Conservation (phyloP, 2,797 vertebrate genomes). For the Arrhamphus sclerolepis region DNA sequence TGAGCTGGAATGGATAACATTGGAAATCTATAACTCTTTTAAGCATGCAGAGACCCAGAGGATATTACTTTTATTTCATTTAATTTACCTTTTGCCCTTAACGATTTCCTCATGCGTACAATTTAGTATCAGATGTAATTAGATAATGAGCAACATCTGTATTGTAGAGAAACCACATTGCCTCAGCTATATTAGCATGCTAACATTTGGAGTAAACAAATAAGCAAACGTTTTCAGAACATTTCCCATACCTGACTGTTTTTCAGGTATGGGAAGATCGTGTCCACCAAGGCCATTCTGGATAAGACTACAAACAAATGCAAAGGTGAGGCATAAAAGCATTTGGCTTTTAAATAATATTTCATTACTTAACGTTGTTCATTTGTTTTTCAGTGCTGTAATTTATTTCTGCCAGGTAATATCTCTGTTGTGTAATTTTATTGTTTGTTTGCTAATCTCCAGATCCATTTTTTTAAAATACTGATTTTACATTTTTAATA, state of each 20-base stretch:
- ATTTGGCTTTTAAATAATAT: too few relatives aligned
- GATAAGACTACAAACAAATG: conserved; percentile 97
- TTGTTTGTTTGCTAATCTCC: too few relatives aligned
- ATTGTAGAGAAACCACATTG: conserved; percentile 10
- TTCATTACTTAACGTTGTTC: too few relatives aligned
- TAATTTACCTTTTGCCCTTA: conserved; percentile 8
- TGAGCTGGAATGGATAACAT: conserved; percentile 27
- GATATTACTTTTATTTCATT: conserved; percentile 28
- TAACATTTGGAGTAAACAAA: conserved; percentile 14
- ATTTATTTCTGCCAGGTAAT: too few relatives aligned
- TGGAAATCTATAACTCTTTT: conserved; percentile 40
- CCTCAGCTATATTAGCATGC: conserved; percentile 8
- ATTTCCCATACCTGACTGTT: too few relatives aligned
- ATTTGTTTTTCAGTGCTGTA: too few relatives aligned
- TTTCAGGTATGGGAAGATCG: conserved; percentile 92
- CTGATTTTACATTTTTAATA: too few relatives aligned
- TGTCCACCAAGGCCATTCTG: conserved; percentile 96
- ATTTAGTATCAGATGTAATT: conserved; percentile 48
- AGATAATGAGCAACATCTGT: conserved; percentile 2
- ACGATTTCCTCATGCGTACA: conserved; percentile 22
- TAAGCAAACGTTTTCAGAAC: not conserved
- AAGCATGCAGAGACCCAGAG: conserved; percentile 6
- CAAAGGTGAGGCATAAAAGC: conserved; percentile 85
- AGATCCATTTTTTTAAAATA: too few relatives aligned
- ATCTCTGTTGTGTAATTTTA: too few relatives aligned